Conservation (phyloP, 2,888 invertebrate species). For the Dione vanillae region DNA sequence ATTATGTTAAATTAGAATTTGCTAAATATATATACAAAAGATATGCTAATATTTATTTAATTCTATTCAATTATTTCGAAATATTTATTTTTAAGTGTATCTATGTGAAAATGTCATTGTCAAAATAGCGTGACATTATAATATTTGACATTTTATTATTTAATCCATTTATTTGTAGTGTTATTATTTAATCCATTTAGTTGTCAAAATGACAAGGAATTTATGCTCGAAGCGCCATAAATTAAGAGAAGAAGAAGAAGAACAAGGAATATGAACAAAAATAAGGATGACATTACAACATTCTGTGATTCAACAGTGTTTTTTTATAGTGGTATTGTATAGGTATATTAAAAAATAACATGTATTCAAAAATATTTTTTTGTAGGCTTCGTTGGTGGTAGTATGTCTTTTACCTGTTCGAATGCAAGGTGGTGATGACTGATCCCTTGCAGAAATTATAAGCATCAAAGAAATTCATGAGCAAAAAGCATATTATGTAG, state of each 20-base stretch:
- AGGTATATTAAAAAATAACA: background rate
- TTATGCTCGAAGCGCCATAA: too few species aligned
- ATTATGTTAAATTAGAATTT: too few species aligned
- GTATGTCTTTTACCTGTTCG: constrained; percentile 98
- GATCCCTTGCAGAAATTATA: constrained; percentile 98
- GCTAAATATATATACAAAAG: too few species aligned
- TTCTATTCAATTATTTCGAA: too few species aligned
- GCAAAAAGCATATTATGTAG: constrained; percentile 93
- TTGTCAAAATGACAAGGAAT: constrained; percentile 36
- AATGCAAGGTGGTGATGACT: constrained; percentile 95
- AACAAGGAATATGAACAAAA: constrained; percentile 73
- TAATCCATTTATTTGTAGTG: constrained; percentile 16
- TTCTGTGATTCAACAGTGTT: constrained; percentile 92
- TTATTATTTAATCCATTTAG: too few species aligned
- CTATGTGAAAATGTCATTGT: constrained; percentile 13
- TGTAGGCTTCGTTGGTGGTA: constrained; percentile 92
- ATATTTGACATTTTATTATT: constrained; percentile 26
- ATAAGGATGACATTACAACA: constrained; percentile 86
- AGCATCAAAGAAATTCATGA: constrained; percentile 94
- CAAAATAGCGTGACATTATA: constrained; percentile 27
- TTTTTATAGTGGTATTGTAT: constrained; percentile 17
- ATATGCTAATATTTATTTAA: too few species aligned
- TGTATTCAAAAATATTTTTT: background rate
- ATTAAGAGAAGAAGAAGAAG: too few species aligned
- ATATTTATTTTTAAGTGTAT: too few species aligned